phyloP scores from a whole-genome alignment of 2,888 invertebrate genomes.

The Lasioglossum leucozonium region DNA sequence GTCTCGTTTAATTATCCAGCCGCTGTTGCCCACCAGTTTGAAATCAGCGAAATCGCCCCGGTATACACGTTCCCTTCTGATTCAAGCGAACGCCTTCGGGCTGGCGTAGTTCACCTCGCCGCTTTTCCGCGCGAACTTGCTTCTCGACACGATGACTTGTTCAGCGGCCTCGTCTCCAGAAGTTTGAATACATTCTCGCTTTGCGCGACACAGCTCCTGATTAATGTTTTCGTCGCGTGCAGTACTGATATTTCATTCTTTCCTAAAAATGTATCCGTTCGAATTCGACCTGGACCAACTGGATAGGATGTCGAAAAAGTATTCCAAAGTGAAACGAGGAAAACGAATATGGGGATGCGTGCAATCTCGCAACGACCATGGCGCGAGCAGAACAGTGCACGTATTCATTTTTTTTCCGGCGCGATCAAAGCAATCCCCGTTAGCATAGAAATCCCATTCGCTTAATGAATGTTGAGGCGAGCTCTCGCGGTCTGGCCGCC shows the following conservation, averaged over 20 bases:
- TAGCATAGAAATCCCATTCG: constrained; percentile 29
- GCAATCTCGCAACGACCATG: neutral
- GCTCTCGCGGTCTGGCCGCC: constrained; percentile 10
- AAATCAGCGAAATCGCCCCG: neutral
- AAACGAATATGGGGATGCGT: neutral
- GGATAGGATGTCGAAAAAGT: neutral
- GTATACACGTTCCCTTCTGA: neutral
- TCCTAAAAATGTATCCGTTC: neutral
- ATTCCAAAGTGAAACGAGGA: neutral
- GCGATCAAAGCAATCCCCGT: constrained; percentile 16
- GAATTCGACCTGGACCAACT: neutral
- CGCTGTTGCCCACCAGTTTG: neutral
- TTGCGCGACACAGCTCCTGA: neutral
- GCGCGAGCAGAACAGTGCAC: neutral
- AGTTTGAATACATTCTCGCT: neutral
- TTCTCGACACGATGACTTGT: neutral
- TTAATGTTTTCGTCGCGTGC: neutral
- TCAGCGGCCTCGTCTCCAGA: neutral
- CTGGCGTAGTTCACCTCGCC: neutral
- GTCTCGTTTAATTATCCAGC: neutral
- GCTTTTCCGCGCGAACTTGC: neutral
- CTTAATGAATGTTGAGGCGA: constrained; percentile 10
- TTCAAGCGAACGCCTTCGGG: neutral
- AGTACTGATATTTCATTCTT: neutral
- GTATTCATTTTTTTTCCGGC: constrained; percentile 20